Conservation (phyloP, 2,888 invertebrate species). For the Trachelus stipa region DNA sequence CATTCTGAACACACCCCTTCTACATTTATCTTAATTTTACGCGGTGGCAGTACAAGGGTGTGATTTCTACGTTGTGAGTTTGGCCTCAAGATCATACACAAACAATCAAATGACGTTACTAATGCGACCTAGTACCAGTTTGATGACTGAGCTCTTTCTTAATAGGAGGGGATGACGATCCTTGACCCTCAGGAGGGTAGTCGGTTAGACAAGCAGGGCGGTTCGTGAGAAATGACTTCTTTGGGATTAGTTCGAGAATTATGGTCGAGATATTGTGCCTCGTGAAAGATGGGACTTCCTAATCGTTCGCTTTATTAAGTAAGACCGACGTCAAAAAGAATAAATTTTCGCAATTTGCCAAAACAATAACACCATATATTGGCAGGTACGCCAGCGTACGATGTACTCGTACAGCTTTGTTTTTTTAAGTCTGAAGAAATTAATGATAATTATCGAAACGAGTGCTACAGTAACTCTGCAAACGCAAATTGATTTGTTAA, state of each 20-base stretch:
- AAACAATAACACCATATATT: background rate
- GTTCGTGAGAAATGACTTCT: conserved; percentile 40
- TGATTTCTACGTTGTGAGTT: conserved; percentile 28
- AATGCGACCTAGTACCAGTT: background rate
- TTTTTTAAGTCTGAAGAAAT: background rate
- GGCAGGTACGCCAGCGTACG: background rate
- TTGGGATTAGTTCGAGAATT: conserved; percentile 45
- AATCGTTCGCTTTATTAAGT: background rate
- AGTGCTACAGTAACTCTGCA: background rate
- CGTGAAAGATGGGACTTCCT: background rate
- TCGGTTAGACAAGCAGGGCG: conserved; percentile 15
- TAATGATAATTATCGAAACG: background rate
- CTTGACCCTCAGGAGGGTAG: conserved; percentile 21
- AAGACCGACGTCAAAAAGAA: background rate
- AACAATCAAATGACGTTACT: background rate
- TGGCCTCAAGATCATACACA: background rate
- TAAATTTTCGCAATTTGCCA: background rate
- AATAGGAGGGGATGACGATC: conserved; percentile 22
- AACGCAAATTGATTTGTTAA: background rate
- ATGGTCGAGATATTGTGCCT: conserved; percentile 16
- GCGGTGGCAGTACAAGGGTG: conserved; percentile 16
- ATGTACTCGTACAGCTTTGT: background rate
- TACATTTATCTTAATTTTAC: conserved; percentile 40
- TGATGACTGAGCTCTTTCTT: background rate
- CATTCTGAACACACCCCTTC: conserved; percentile 29